phyloP scores from a whole-genome alignment of 2,797 vertebrate genomes.

The Phrynocephalus vlangalii region DNA sequence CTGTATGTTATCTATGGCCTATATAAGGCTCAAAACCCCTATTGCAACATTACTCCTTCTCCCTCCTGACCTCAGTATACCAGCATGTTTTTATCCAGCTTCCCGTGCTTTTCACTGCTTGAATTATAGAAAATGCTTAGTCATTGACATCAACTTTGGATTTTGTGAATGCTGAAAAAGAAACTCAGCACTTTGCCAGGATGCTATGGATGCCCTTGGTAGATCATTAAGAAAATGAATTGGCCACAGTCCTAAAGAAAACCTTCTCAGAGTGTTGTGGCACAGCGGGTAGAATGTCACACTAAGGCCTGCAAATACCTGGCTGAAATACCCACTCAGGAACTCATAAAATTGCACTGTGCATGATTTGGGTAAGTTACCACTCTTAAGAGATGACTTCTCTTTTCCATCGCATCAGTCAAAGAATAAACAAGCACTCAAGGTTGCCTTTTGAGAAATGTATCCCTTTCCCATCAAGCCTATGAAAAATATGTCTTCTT shows the following conservation, averaged over 20 bases:
- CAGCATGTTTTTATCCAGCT: slow-evolving; percentile 58
- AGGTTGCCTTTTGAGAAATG: not conserved
- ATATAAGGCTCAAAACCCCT: slow-evolving; percentile 45
- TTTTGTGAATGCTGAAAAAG: slow-evolving; percentile 43
- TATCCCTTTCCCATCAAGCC: not conserved
- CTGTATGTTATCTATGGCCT: slow-evolving; percentile 63
- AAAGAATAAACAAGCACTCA: not conserved
- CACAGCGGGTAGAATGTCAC: not conserved
- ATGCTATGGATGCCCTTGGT: slow-evolving; percentile 62
- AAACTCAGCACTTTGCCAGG: slow-evolving; percentile 64
- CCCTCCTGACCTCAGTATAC: slow-evolving; percentile 12
- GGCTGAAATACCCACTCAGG: not conserved
- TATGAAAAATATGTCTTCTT: accelerated
- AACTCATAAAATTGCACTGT: not conserved
- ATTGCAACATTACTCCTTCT: slow-evolving; percentile 37
- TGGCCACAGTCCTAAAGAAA: not conserved
- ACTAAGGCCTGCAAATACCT: not conserved
- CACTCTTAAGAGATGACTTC: not conserved
- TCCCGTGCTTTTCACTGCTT: slow-evolving; percentile 62
- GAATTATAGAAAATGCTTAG: slow-evolving; percentile 73
- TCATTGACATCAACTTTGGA: slow-evolving; percentile 65
- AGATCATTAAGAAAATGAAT: slow-evolving; percentile 54
- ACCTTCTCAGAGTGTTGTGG: not conserved
- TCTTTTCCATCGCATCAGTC: not conserved
- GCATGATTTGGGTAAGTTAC: not conserved